Evolutionary conservation across 2,797 vertebrate species (phyloP).

Genomic region (Prionace glauca): DNA sequence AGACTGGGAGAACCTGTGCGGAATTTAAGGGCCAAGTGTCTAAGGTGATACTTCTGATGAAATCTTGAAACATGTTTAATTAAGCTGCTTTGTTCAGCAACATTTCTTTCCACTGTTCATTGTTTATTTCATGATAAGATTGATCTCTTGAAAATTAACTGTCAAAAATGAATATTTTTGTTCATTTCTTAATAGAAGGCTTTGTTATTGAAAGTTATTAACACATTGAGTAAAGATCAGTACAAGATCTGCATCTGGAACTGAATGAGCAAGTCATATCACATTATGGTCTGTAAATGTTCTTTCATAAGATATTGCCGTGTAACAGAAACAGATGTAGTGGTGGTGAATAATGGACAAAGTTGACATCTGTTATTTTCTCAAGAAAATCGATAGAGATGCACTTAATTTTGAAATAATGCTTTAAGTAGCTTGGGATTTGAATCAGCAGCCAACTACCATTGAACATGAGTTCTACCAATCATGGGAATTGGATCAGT

Average conservation of each 20-base stretch:
- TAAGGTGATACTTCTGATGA: neutral
- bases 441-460: constrained; percentile 45
- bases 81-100: neutral
- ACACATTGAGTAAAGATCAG: neutral
- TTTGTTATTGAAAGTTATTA: neutral
- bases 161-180: neutral
- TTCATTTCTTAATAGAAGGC: neutral
- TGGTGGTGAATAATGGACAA: neutral
- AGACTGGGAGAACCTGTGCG: neutral
- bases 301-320: neutral
- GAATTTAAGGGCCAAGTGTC: neutral
- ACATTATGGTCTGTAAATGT: neutral
- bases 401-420: constrained; percentile 43
- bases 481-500: constrained; percentile 45
- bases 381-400: constrained; percentile 27
- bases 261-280: constrained; percentile 6
- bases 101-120: neutral
- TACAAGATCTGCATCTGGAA: neutral
- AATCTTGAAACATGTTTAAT: neutral
- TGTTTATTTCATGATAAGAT: neutral
- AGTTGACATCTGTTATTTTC: constrained; percentile 17
- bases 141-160: neutral
- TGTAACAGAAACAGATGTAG: neutral
- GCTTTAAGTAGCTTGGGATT: constrained; percentile 34
- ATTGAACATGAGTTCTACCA: constrained; percentile 44